Conservation (phyloP, 2,797 vertebrate species). For the Diceros bicornis region DNA sequence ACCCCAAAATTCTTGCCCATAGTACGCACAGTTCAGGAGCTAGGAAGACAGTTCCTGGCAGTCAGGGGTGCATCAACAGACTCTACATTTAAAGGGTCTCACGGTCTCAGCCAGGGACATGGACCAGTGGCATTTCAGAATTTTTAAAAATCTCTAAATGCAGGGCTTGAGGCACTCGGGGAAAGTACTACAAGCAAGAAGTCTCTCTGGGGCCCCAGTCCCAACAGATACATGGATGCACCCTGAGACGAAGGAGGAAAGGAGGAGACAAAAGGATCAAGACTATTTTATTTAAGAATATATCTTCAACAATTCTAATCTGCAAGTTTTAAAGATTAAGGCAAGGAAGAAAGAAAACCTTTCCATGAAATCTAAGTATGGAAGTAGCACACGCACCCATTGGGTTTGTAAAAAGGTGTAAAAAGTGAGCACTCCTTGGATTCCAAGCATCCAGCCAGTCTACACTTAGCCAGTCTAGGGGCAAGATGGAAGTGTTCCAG, state of each 20-base stretch:
- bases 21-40: accelerated
- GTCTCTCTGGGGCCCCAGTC: neutral
- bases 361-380: neutral
- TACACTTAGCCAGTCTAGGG: neutral
- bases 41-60: neutral
- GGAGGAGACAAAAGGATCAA: neutral
- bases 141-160: neutral
- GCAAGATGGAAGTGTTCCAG: neutral
- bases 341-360: neutral
- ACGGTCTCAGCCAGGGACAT: neutral
- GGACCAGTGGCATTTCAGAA: neutral
- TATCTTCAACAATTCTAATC: neutral
- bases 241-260: too few relatives aligned
- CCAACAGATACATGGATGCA: neutral
- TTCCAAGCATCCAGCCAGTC: accelerated
- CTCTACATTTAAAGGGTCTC: neutral
- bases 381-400: neutral
- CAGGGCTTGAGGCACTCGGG: neutral
- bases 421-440: neutral
- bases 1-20: neutral
- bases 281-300: neutral
- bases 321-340: neutral
- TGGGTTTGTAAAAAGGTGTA: too few relatives aligned
- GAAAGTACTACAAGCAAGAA: neutral
- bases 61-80: accelerated